Conservation (phyloP, 1,140 invertebrate species). For the Aphidius ervi region DNA sequence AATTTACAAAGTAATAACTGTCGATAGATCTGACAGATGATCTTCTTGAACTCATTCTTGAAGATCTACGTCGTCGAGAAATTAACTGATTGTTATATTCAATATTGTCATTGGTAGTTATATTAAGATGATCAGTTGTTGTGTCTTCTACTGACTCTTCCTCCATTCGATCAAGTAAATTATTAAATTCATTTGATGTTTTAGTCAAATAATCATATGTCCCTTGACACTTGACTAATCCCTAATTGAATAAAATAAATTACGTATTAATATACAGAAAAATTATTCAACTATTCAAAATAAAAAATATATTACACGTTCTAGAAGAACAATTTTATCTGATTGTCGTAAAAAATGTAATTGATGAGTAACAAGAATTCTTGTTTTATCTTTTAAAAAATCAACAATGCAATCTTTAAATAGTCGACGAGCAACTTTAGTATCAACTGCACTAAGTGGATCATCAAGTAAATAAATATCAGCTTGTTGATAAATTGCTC, state of each 20-base stretch:
- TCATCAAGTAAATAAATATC: constrained; percentile 78
- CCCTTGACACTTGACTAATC: constrained; percentile 56
- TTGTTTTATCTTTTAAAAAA: constrained; percentile 59
- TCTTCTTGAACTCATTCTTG: constrained; percentile 1
- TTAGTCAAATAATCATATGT: constrained; percentile 55
- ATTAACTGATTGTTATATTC: neutral
- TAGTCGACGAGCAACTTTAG: constrained; percentile 64
- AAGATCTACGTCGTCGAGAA: neutral
- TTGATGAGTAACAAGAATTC: constrained; percentile 81
- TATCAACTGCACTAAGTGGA: constrained; percentile 72
- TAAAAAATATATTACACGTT: constrained; percentile 57
- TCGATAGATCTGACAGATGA: constrained; percentile 21
- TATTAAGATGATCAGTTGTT: constrained; percentile 12
- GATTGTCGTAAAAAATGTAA: constrained; percentile 73
- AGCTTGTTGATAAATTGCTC: constrained; percentile 68
- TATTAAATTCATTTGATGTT: constrained; percentile 55
- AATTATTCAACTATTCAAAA: neutral
- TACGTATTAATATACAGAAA: neutral
- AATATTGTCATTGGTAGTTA: neutral
- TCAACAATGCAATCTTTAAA: constrained; percentile 62
- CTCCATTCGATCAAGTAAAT: constrained; percentile 30
- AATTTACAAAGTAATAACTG: constrained; percentile 22
- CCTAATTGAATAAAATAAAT: constrained; percentile 43
- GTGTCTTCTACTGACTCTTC: constrained; percentile 25
- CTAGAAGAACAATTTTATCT: constrained; percentile 72